phyloP scores from a whole-genome alignment of 1,140 invertebrate species.

The Vanessa tameamea region DNA sequence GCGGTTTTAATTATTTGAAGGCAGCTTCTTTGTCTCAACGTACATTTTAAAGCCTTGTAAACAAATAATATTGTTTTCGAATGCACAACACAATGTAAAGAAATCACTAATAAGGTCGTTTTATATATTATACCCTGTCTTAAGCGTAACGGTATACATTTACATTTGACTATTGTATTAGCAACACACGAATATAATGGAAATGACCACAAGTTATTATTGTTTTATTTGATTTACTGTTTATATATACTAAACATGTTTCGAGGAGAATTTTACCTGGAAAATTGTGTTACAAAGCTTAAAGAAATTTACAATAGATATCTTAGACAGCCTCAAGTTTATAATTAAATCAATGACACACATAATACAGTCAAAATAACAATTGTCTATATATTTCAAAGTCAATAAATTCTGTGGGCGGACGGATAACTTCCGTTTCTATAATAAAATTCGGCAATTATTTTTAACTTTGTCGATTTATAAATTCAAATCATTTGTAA shows the following conservation, averaged over 20 bases:
- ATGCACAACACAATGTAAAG: not conserved
- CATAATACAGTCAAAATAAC: too few relatives aligned
- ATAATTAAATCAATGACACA: too few relatives aligned
- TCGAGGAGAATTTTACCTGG: not conserved
- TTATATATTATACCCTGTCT: not conserved
- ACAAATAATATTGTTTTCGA: not conserved
- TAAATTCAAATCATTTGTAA: too few relatives aligned
- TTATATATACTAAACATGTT: not conserved
- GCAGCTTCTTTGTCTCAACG: slow-evolving; percentile 16
- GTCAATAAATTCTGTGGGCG: too few relatives aligned
- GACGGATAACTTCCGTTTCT: too few relatives aligned
- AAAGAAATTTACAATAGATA: too few relatives aligned
- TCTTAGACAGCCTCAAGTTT: too few relatives aligned
- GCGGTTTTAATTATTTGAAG: slow-evolving; percentile 55
- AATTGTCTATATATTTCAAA: too few relatives aligned
- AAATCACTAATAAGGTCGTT: slow-evolving; percentile 2
- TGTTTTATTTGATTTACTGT: not conserved
- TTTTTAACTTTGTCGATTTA: too few relatives aligned
- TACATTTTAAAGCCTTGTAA: slow-evolving; percentile 5
- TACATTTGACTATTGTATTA: slow-evolving; percentile 7
- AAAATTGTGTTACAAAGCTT: not conserved
- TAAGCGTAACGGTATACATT: slow-evolving; percentile 8
- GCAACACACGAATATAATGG: not conserved
- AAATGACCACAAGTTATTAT: not conserved
- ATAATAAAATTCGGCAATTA: too few relatives aligned